Conservation (phyloP, 2,797 vertebrate genomes). For the Heteromormyrus szaboi region DNA sequence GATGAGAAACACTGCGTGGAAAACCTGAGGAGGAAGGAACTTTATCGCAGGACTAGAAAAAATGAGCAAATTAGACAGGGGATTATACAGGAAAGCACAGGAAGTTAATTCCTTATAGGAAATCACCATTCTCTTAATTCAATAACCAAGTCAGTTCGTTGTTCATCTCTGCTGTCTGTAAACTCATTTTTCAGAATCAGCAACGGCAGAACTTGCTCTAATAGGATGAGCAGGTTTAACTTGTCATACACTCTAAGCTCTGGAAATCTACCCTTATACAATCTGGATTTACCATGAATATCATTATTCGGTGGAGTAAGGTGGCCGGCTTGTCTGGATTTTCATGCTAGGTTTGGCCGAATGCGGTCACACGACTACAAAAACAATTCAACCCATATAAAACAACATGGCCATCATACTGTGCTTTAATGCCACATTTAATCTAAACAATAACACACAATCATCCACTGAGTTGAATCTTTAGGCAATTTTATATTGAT, state of each 20-base stretch:
- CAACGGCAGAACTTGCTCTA: neutral
- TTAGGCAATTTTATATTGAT: constrained; percentile 11
- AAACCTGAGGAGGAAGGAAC: neutral
- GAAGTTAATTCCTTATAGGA: constrained; percentile 15
- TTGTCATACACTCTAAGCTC: constrained; percentile 16
- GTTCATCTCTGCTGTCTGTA: neutral
- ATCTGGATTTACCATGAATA: neutral
- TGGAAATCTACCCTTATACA: neutral
- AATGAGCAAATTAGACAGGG: neutral
- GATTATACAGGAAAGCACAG: neutral
- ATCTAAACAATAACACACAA: constrained; percentile 10
- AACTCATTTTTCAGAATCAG: neutral
- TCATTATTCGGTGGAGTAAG: neutral
- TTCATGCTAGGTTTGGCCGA: neutral
- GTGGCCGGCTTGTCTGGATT: neutral
- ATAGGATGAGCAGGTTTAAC: constrained; percentile 25
- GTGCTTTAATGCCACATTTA: constrained; percentile 12
- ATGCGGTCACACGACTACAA: neutral
- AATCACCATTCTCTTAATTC: neutral
- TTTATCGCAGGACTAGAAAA: neutral
- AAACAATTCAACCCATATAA: neutral
- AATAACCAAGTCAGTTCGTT: neutral
- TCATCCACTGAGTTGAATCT: constrained; percentile 2
- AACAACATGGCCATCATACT: neutral
- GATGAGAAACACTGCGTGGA: neutral